Base-by-base conservation (phyloP, 2,888 invertebrate genomes). In the Stenichneumon culpator region DNA sequence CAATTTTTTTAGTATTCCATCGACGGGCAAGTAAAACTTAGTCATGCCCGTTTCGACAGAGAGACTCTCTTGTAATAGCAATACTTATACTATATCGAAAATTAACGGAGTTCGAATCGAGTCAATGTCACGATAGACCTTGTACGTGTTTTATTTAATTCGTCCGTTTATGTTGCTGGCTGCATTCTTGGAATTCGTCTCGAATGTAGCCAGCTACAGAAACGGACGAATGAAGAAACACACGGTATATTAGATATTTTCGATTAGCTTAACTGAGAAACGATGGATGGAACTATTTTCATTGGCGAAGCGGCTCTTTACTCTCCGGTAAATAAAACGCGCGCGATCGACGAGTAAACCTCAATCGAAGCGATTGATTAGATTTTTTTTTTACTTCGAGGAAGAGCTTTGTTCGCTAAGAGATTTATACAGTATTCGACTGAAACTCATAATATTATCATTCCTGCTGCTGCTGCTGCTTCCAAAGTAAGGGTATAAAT, bases 371-470 rank as follows among this genome's bases (percentile, higher is more conserved):
- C 69, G 47, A 69, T 69, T 39, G 73, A 65, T 32, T 67, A n/a
- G 39, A 36, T 11, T 39, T 9, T 11, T 11, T 39, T 39, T 39
- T 11, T 11, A 47, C 60, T 44, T 25, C 7, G 50, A 47, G 11
- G 14, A 60, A 57, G 68, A 67, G 36, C 16, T 50, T 28, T 28
- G 36, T 6, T 44, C 25, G 63, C 63, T 36, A 36, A 65, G 39
- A 74, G 74, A 74, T 67, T 73, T 52, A 50, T 60, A 60, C 78
- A 82, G 81, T 84, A 82, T 84, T 82, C 63, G 52, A 74, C 36
- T 79, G 74, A 79, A 83, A 82, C 50, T 63, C 69, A 70, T 75
- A 47, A 74, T 75, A 74, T 50, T 69, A 36, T 68, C 75, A 75
- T 75, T 54, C 60, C 52, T 72, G 63, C 60, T 32, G 63, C 74